Evolutionary conservation across 2,888 invertebrate genomes (phyloP).

Genomic region (Philonicus albiceps): DNA sequence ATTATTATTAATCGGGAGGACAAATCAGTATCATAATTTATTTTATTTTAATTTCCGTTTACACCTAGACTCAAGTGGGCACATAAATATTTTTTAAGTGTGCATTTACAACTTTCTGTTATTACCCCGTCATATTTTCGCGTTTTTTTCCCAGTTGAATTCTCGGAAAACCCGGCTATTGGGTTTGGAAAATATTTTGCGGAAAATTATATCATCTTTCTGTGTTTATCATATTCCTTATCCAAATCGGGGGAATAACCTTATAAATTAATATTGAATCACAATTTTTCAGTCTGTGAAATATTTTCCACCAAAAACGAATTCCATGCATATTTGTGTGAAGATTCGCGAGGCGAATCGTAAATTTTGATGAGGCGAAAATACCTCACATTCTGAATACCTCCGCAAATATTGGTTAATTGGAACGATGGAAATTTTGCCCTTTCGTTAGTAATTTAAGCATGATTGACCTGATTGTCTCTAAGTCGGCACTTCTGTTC

Average conservation of each 20-base stretch:
- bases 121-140: neutral
- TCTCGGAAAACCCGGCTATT: neutral
- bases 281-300: neutral
- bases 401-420: neutral
- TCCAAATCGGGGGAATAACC: neutral
- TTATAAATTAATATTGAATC: neutral
- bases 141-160: neutral
- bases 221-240: neutral
- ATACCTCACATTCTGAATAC: neutral
- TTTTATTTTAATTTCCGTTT: neutral
- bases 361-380: neutral
- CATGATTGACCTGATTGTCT: neutral
- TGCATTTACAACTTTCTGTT: neutral
- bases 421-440: neutral
- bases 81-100: neutral
- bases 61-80: neutral
- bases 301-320: neutral
- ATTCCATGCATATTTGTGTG: neutral
- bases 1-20: neutral
- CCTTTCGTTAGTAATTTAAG: neutral
- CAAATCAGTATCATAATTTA: neutral
- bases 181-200: neutral
- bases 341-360: neutral
- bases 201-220: neutral
- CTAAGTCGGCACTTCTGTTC: neutral